A percentile compares a stretch with the other conserved stretches of the same genome.
phyloP scores from a whole-genome alignment of 2,113 vertebrate genomes.

The Toxotes chatareus region DNA sequence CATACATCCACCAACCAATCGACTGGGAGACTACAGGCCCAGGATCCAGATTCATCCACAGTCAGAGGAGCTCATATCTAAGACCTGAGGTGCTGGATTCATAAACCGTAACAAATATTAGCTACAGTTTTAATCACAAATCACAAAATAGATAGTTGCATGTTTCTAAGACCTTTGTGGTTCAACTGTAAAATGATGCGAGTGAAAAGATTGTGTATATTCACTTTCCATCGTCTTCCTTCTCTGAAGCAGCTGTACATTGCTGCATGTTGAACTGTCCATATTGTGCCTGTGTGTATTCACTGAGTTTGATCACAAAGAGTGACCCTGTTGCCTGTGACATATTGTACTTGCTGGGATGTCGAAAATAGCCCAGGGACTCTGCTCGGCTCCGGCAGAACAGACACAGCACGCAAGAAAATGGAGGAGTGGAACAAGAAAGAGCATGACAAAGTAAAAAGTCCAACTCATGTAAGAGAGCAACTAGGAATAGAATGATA shows the following conservation, averaged over 20 bases:
- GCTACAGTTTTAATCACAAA: neutral
- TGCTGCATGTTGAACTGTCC: slow-evolving; percentile 6
- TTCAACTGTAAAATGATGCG: neutral
- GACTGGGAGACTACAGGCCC: too few relatives aligned
- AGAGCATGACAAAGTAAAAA: slow-evolving; percentile 15
- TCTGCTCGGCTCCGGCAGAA: slow-evolving; percentile 24
- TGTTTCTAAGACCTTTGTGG: neutral
- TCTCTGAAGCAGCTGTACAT: neutral
- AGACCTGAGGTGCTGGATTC: too few relatives aligned
- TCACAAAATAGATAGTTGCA: too few relatives aligned
- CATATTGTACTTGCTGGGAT: slow-evolving; percentile 49
- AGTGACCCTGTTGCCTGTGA: slow-evolving; percentile 39
- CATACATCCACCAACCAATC: too few relatives aligned
- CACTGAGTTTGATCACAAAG: slow-evolving; percentile 41
- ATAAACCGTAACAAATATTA: too few relatives aligned
- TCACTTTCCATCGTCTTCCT: neutral
- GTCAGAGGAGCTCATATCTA: too few relatives aligned
- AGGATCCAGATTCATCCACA: too few relatives aligned
- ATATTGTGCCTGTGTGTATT: neutral
- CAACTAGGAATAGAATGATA: slow-evolving; percentile 40
- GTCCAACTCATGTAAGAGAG: slow-evolving; percentile 48
- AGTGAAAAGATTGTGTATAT: neutral
- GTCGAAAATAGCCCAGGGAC: slow-evolving; percentile 54
- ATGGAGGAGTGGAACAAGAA: neutral
- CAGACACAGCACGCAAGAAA: slow-evolving; percentile 1